Percentiles rank a stretch among this genome's conserved stretches.
These are phyloP conservation scores for Phyllostomus hastatus DNA, from an alignment of 2,113 vertebrate species.

Conservation along the genomic window DNA sequence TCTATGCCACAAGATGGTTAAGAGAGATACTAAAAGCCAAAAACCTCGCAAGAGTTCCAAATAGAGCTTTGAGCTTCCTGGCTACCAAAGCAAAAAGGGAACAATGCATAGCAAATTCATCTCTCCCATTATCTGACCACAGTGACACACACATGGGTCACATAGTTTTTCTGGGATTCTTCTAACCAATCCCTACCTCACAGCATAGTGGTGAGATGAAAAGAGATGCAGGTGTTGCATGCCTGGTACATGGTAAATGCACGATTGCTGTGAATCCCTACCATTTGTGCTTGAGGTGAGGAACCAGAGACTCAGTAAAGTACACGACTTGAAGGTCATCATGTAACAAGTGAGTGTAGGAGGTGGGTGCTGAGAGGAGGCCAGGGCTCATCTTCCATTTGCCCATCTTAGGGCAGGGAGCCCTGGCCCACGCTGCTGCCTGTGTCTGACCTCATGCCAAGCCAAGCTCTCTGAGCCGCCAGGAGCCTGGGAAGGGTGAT, in stretches of 20 bases:
- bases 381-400: too few relatives aligned
- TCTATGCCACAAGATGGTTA: background rate
- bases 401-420: background rate
- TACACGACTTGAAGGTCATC: background rate
- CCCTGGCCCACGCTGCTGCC: background rate
- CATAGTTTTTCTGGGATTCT: background rate
- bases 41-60: background rate
- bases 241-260: background rate
- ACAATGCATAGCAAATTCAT: accelerated
- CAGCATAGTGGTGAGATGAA: background rate
- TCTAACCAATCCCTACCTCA: background rate
- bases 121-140: background rate
- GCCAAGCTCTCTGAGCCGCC: background rate
- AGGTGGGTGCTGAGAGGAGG: background rate
- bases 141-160: accelerated
- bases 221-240: background rate
- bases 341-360: background rate
- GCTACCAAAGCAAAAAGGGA: background rate
- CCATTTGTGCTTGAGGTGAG: background rate
- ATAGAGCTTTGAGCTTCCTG: background rate
- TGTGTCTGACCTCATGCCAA: background rate
- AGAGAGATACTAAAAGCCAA: background rate
- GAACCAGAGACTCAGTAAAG: background rate
- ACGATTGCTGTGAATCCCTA: background rate
- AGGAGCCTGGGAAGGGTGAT: background rate